Evolutionary conservation across 2,888 invertebrate genomes (phyloP).

Genomic region (Leucophora obtusa): DNA sequence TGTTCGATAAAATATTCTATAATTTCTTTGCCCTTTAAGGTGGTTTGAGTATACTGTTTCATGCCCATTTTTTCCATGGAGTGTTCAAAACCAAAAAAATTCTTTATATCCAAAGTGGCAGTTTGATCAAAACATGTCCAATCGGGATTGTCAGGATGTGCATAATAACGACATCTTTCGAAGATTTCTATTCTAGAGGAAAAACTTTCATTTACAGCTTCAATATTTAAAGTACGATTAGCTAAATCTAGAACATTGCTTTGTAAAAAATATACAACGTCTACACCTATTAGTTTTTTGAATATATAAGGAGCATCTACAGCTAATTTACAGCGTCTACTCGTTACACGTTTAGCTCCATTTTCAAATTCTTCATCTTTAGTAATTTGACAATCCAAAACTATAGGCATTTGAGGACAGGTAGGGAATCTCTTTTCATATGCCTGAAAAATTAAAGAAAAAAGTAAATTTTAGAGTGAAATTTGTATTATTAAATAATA

Average conservation of each 20-base stretch:
- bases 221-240: slow-evolving; percentile 89
- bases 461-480: background rate
- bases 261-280: slow-evolving; percentile 93
- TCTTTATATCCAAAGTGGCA: slow-evolving; percentile 94
- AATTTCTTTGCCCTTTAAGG: slow-evolving; percentile 89
- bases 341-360: slow-evolving; percentile 88
- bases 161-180: slow-evolving; percentile 86
- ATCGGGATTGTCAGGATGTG: slow-evolving; percentile 93
- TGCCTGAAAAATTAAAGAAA: slow-evolving; percentile 83
- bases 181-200: slow-evolving; percentile 88
- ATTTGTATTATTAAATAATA: too few species aligned
- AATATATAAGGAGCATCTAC: slow-evolving; percentile 96
- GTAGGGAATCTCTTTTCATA: slow-evolving; percentile 96
- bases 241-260: slow-evolving; percentile 91
- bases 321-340: slow-evolving; percentile 91
- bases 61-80: slow-evolving; percentile 97
- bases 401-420: slow-evolving; percentile 96
- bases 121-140: slow-evolving; percentile 98
- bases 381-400: slow-evolving; percentile 90
- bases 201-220: slow-evolving; percentile 95
- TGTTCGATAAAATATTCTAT: slow-evolving; percentile 93
- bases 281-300: slow-evolving; percentile 96
- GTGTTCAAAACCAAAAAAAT: slow-evolving; percentile 95
- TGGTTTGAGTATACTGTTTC: slow-evolving; percentile 90
- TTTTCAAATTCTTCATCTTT: slow-evolving; percentile 88